Percentiles rank a stretch among this genome's conserved stretches.
Conservation (phyloP, 2,888 invertebrate species). For the Cryptocephalus primarius region DNA sequence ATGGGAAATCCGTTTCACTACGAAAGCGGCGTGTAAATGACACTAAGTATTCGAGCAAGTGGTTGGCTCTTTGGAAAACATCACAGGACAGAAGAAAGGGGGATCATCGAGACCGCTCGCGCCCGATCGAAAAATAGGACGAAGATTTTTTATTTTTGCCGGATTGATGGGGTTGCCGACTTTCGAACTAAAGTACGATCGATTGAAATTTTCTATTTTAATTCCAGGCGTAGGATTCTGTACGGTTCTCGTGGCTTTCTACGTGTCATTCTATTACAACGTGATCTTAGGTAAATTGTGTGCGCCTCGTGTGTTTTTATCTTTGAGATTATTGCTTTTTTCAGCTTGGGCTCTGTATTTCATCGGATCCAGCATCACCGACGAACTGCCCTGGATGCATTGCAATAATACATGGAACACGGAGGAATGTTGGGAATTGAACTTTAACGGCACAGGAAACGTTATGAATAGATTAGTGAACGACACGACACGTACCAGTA, state of each 20-base stretch:
- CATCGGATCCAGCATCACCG: slow-evolving; percentile 55
- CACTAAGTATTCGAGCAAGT: no score
- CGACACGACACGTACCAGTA: slow-evolving; percentile 36
- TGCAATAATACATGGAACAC: slow-evolving; percentile 79
- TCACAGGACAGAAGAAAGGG: no score
- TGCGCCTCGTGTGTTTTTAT: background rate
- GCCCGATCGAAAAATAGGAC: no score
- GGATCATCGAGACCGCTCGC: no score
- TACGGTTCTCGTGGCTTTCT: slow-evolving; percentile 68
- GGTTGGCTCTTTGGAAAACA: no score
- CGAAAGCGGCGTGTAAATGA: no score
- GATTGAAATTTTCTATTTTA: no score
- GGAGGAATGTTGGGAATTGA: slow-evolving; percentile 51
- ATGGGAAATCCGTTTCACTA: no score
- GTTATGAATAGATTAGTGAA: slow-evolving; percentile 29
- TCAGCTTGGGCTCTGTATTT: slow-evolving; percentile 68
- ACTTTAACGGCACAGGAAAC: slow-evolving; percentile 20
- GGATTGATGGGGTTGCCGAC: no score
- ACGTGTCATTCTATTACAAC: slow-evolving; percentile 74
- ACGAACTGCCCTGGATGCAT: slow-evolving; percentile 68
- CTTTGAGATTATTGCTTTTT: slow-evolving; percentile 3
- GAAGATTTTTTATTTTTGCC: no score
- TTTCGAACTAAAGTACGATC: no score
- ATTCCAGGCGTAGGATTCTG: slow-evolving; percentile 65
- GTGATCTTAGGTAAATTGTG: slow-evolving; percentile 61